Evolutionary conservation across 2,113 vertebrate genomes (phyloP), one percentile per base, ranked within the genome.

Genomic region (Pangasianodon hypophthalmus): DNA sequence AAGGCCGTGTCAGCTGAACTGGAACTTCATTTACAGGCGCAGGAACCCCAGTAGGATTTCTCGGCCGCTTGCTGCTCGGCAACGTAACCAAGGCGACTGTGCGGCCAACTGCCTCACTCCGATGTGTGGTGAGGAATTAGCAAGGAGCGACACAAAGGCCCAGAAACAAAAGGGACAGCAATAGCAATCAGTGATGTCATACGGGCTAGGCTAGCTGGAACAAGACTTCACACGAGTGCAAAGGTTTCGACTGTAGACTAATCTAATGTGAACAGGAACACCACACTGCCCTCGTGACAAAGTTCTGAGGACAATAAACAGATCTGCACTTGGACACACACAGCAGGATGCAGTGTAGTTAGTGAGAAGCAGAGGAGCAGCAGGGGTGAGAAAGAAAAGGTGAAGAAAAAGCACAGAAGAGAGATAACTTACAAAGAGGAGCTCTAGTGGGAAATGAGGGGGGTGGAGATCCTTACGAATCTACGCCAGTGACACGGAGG

Each of bases 371-470:
- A n/a, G 10, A 44, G 26, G 37, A 44, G 87, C 44, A 73, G 48
- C 32, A 54, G 24, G 32, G 41, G 64, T 24, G 62, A 58, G 67
- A 54, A 58, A 26, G 56, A 21, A 64, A 71, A 79, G 41, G 19
- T 32, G 71, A 37, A 87, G 79, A 80, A 26, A 80, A 60, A 83
- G 82, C 58, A 81, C 85, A 88, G 91, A n/a, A 69, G 46, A 56
- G 26, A 86, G 84, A 92, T 82, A 91, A 95, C 95, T 96, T 95
- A 95, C 95, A 94, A 95, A 92, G 92, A 87, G 93, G 90, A 92
- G 88, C 87, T 92, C 86, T 93, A 93, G 79, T 92, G 94, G 54
- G 87, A 92, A 95, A 92, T 91, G 93, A 88, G 91, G 91, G 89
- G 85, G 89, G 56, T 48, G 81, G 26, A 11, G 21, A 92, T 93